Evolutionary conservation across 2,797 vertebrate genomes (phyloP).

Genomic region (Crocidura indochinensis): DNA sequence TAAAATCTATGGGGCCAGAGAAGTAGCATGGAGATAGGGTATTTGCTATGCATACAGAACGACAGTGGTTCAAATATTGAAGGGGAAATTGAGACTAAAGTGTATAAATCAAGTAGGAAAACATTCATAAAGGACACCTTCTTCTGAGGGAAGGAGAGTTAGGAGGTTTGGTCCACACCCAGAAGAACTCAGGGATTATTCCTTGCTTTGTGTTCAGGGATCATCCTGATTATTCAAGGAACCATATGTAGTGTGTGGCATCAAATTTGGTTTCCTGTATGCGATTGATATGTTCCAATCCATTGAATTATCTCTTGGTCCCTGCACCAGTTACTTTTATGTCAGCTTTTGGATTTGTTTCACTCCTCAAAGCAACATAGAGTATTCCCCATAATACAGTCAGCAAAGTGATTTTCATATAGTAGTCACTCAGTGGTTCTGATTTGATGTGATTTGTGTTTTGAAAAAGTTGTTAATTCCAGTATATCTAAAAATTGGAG

Average conservation of each 20-base stretch:
- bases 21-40: too few relatives aligned
- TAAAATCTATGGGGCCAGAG: not conserved
- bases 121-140: not conserved
- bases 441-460: not conserved
- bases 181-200: too few relatives aligned
- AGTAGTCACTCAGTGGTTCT: not conserved
- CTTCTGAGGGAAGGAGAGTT: too few relatives aligned
- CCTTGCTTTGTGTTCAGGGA: too few relatives aligned
- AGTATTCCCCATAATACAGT: slow-evolving; percentile 22
- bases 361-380: not conserved
- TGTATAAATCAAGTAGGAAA: not conserved
- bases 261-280: too few relatives aligned
- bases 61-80: too few relatives aligned
- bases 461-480: slow-evolving; percentile 1
- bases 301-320: too few relatives aligned
- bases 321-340: not conserved
- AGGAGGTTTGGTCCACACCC: too few relatives aligned
- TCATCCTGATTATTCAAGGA: too few relatives aligned
- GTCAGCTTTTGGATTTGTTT: not conserved
- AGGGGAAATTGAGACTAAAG: not conserved
- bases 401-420: not conserved
- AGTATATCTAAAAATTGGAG: slow-evolving; percentile 9
- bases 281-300: too few relatives aligned
- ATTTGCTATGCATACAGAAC: too few relatives aligned
- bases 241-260: too few relatives aligned